These are phyloP conservation scores for Hydraecia micacea DNA, from an alignment of 2,888 invertebrate species.

Conservation along the genomic window DNA sequence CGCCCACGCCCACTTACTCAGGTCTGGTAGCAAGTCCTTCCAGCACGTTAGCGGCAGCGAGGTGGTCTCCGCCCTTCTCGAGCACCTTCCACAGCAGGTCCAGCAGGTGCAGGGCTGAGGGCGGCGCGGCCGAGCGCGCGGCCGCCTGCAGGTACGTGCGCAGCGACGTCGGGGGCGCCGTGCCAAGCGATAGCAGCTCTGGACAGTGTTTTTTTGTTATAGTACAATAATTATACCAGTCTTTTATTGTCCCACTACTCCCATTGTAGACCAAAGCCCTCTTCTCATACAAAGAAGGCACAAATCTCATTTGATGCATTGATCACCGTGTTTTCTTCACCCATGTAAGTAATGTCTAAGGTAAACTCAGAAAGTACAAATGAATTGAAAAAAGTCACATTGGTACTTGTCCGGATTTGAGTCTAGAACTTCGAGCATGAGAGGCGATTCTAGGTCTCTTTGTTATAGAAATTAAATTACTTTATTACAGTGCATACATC, in stretches of 20 bases:
- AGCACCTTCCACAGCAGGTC: slow-evolving; percentile 99
- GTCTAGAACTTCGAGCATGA: too few relatives aligned
- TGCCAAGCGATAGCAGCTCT: slow-evolving; percentile 92
- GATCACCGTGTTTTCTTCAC: not conserved
- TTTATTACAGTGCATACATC: not conserved
- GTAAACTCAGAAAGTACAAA: too few relatives aligned
- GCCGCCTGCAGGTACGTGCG: slow-evolving; percentile 93
- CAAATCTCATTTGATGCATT: not conserved
- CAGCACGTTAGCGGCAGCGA: slow-evolving; percentile 97
- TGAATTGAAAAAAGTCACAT: too few relatives aligned
- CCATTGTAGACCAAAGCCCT: not conserved
- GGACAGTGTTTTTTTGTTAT: slow-evolving; percentile 56
- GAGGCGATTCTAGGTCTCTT: not conserved
- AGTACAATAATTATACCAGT: not conserved
- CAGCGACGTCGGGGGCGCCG: slow-evolving; percentile 92
- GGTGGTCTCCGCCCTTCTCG: slow-evolving; percentile 97
- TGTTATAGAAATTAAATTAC: not conserved
- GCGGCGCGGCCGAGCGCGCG: slow-evolving; percentile 90
- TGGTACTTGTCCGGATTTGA: too few relatives aligned
- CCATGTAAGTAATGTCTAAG: too few relatives aligned
- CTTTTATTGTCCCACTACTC: not conserved
- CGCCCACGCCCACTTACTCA: slow-evolving; percentile 83
- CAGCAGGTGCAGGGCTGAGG: slow-evolving; percentile 91
- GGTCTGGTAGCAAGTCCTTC: slow-evolving; percentile 95
- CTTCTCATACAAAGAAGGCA: not conserved